phyloP scores from a whole-genome alignment of 1,140 invertebrate species.

The Gryllus bimaculatus region DNA sequence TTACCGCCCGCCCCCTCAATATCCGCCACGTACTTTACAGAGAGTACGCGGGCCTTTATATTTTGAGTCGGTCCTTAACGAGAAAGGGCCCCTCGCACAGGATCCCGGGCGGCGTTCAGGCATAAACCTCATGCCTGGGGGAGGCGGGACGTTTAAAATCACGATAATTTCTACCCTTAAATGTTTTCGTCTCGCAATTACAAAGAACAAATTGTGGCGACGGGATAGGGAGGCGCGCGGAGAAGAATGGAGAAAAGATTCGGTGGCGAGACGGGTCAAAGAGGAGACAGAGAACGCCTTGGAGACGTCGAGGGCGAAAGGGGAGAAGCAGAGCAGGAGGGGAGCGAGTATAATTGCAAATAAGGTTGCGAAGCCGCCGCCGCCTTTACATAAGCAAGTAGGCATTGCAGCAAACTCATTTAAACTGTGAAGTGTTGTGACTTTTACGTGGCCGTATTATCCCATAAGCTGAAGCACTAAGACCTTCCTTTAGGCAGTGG shows the following conservation, averaged over 20 bases:
- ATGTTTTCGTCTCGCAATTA: not conserved
- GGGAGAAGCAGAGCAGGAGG: too few species aligned
- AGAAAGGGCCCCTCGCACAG: not conserved
- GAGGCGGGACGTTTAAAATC: not conserved
- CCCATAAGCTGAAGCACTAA: constrained; percentile 1
- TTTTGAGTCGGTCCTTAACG: not conserved
- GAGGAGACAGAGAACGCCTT: not conserved
- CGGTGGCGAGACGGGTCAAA: not conserved
- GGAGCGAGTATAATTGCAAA: not conserved
- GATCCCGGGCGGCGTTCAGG: not conserved
- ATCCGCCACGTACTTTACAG: not conserved
- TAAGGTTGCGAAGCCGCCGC: not conserved
- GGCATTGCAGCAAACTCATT: not conserved
- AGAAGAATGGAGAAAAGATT: not conserved
- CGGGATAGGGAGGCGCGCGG: not conserved
- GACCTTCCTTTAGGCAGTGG: constrained; percentile 2
- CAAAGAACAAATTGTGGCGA: not conserved
- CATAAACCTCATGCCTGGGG: not conserved
- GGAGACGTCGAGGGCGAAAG: too few species aligned
- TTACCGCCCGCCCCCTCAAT: not conserved
- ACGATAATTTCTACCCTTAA: not conserved
- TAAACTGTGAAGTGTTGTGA: constrained; percentile 4
- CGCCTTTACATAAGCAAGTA: not conserved
- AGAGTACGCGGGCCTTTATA: not conserved
- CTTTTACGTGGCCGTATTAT: not conserved